Conservation (phyloP, 2,888 invertebrate genomes). For the Homarus gammarus region DNA sequence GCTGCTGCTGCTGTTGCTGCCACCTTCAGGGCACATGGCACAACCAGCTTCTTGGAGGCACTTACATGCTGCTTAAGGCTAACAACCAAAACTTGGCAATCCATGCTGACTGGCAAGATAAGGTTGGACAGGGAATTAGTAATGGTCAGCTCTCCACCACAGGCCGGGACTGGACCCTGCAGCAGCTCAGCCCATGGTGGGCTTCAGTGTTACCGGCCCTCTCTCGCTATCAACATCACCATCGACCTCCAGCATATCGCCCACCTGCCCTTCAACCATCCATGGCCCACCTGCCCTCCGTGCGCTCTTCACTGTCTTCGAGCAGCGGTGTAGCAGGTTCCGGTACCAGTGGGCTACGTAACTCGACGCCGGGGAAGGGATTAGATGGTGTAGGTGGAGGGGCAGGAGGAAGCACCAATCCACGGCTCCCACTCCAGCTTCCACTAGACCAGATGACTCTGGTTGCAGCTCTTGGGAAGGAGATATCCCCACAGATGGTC, state of each 20-base stretch:
- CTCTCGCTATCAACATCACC: conserved; percentile 71
- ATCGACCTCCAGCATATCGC: conserved; percentile 43
- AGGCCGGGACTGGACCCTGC: conserved; percentile 69
- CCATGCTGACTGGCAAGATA: conserved; percentile 43
- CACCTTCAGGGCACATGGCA: conserved; percentile 55
- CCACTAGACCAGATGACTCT: conserved; percentile 73
- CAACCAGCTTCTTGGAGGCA: conserved; percentile 49
- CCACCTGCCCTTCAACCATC: conserved; percentile 62
- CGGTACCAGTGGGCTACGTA: conserved; percentile 23
- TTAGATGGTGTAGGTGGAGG: conserved; percentile 33
- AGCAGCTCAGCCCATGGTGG: conserved; percentile 75
- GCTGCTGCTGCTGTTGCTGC: conserved; percentile 38
- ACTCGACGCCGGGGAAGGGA: conserved; percentile 19
- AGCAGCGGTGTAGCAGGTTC: background rate
- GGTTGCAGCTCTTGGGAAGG: conserved; percentile 74
- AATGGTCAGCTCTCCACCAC: conserved; percentile 48
- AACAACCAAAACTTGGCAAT: conserved; percentile 39
- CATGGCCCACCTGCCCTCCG: conserved; percentile 68
- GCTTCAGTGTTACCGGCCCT: conserved; percentile 73
- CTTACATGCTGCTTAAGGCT: conserved; percentile 53
- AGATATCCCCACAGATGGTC: conserved; percentile 75
- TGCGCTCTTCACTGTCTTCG: conserved; percentile 36
- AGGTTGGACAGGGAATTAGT: conserved; percentile 36
- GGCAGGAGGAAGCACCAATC: conserved; percentile 35
- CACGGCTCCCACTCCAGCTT: conserved; percentile 40